These are phyloP conservation scores for Ephestia elutella DNA, from an alignment of 1,140 invertebrate genomes.

Conservation along the genomic window DNA sequence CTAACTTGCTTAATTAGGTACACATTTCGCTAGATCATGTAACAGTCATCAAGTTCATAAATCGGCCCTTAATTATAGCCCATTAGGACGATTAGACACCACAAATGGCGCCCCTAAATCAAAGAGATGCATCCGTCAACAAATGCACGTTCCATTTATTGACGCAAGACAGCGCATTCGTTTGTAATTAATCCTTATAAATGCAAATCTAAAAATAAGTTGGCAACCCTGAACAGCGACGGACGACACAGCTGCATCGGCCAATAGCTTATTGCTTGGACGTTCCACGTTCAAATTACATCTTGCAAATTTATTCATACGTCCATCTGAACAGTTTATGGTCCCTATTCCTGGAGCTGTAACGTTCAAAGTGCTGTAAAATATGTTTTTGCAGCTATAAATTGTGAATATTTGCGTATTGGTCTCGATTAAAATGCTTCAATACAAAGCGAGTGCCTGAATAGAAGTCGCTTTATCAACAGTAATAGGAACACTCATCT, in stretches of 20 bases:
- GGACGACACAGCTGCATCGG: conserved; percentile 58
- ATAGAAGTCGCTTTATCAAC: conserved; percentile 13
- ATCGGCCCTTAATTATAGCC: background rate
- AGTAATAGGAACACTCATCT: background rate
- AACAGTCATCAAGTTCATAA: background rate
- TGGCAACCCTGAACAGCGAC: conserved; percentile 55
- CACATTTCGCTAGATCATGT: background rate
- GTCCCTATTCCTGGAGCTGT: conserved; percentile 9
- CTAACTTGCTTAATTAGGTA: background rate
- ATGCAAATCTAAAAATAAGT: conserved; percentile 64
- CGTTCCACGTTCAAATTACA: conserved; percentile 50
- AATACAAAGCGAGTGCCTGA: conserved; percentile 44
- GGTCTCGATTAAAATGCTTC: conserved; percentile 27
- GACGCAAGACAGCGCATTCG: conserved; percentile 47
- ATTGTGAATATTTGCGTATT: conserved; percentile 10
- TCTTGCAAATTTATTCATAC: conserved; percentile 30
- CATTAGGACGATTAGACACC: background rate
- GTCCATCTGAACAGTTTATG: conserved; percentile 1
- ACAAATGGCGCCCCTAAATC: conserved; percentile 9
- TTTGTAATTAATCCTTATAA: conserved; percentile 47
- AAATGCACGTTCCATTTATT: conserved; percentile 28
- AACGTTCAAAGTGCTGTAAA: conserved; percentile 28
- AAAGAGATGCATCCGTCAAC: conserved; percentile 9
- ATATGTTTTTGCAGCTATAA: conserved; percentile 24
- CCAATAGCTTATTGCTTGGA: conserved; percentile 64